Conservation (phyloP, 2,888 invertebrate genomes). For the Yponomeuta evonymella region DNA sequence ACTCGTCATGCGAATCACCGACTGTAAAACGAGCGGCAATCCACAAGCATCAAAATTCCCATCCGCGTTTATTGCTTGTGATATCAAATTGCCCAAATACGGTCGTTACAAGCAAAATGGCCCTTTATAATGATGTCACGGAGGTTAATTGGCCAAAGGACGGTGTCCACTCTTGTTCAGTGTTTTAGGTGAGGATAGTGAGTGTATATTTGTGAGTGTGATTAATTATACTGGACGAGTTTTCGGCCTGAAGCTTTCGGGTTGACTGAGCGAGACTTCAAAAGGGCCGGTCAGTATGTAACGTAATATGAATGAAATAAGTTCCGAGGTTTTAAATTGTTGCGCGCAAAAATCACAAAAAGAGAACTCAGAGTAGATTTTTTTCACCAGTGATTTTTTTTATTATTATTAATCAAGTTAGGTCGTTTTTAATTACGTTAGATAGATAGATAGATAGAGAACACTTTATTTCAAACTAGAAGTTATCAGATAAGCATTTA, state of each 20-base stretch:
- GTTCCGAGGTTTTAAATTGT: no score
- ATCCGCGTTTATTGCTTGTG: neutral
- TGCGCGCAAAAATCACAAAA: no score
- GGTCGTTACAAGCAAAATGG: constrained; percentile 8
- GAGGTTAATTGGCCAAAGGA: constrained; percentile 15
- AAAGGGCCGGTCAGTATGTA: no score
- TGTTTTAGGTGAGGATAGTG: neutral
- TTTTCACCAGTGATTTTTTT: no score
- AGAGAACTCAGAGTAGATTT: no score
- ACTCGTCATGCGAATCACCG: neutral
- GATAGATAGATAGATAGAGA: no score
- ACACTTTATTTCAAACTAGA: no score
- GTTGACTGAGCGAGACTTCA: neutral
- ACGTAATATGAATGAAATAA: no score
- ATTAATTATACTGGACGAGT: constrained; percentile 11
- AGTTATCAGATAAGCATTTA: no score
- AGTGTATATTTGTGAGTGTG: neutral
- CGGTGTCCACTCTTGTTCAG: neutral
- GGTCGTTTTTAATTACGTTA: no score
- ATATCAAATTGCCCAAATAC: constrained; percentile 10
- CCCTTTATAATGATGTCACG: constrained; percentile 18
- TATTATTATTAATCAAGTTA: no score
- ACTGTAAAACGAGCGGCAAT: constrained; percentile 11
- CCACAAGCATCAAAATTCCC: constrained; percentile 1
- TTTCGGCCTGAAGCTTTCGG: neutral